Percentiles rank a stretch among this genome's conserved stretches.
phyloP scores from a whole-genome alignment of 2,888 invertebrate species.

The Parelbella ahira region DNA sequence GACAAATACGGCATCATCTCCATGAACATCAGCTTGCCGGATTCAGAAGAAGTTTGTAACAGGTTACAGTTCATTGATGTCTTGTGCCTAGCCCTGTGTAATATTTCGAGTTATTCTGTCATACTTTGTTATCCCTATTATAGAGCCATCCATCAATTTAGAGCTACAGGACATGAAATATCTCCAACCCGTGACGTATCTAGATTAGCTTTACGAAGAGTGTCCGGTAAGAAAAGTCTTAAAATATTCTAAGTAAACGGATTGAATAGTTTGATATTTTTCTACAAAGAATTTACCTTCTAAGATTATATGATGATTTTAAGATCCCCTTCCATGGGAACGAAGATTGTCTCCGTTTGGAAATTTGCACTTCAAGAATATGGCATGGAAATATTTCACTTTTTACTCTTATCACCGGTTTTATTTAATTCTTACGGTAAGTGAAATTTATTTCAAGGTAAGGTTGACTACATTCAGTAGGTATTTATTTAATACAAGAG shows the following conservation, averaged over 20 bases:
- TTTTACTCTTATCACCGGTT: constrained; percentile 48
- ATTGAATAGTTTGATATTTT: too few relatives aligned
- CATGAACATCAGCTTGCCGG: constrained; percentile 56
- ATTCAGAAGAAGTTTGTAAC: constrained; percentile 59
- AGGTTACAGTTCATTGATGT: constrained; percentile 39
- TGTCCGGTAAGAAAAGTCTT: constrained; percentile 40
- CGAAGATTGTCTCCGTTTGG: constrained; percentile 29
- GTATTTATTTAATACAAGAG: too few relatives aligned
- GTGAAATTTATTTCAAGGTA: too few relatives aligned
- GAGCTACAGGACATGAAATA: constrained; percentile 29
- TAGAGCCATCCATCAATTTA: constrained; percentile 50
- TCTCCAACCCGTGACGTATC: constrained; percentile 21
- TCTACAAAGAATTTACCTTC: too few relatives aligned
- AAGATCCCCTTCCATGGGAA: constrained; percentile 44
- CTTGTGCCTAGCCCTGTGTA: too few relatives aligned
- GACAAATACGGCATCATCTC: constrained; percentile 48
- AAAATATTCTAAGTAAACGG: too few relatives aligned
- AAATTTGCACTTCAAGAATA: constrained; percentile 37
- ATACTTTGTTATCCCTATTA: background rate
- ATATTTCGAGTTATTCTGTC: too few relatives aligned
- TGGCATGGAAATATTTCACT: constrained; percentile 48
- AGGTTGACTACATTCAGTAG: too few relatives aligned
- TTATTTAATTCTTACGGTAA: constrained; percentile 48
- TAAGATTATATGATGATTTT: too few relatives aligned
- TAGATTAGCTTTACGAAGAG: constrained; percentile 37